Conservation (phyloP, 2,113 vertebrate genomes). For the Anser brachyrhynchus region DNA sequence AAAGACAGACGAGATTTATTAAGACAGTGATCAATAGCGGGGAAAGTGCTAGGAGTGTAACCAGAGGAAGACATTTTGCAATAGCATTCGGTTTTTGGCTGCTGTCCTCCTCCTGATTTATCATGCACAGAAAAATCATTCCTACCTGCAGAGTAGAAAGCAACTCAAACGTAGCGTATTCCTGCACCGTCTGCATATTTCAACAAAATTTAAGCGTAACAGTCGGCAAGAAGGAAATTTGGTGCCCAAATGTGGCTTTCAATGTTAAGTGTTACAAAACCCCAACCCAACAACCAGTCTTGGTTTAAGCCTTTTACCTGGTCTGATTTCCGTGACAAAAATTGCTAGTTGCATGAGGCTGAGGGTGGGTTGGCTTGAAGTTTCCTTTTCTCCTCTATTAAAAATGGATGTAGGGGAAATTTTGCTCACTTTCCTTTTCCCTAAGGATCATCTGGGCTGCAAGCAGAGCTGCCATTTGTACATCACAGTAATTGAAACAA, state of each 20-base stretch:
- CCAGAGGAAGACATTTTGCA: not conserved
- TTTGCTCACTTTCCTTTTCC: not conserved
- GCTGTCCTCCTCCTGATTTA: not conserved
- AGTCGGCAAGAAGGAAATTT: not conserved
- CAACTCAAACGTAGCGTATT: fast-evolving
- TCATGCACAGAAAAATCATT: not conserved
- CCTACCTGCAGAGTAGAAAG: not conserved
- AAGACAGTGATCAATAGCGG: constrained; percentile 15
- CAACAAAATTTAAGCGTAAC: not conserved
- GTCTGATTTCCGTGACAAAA: not conserved
- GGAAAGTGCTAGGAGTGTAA: not conserved
- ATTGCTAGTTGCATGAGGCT: not conserved
- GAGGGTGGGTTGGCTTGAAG: not conserved
- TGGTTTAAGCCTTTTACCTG: not conserved
- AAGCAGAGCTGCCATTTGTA: not conserved
- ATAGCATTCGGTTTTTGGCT: not conserved
- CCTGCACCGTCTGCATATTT: not conserved
- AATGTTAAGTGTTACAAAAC: not conserved
- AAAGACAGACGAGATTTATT: not conserved
- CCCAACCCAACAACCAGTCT: not conserved
- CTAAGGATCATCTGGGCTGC: not conserved
- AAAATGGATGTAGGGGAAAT: not conserved
- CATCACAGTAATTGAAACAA: not conserved
- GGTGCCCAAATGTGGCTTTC: not conserved
- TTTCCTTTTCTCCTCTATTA: not conserved